Evolutionary conservation across 2,888 invertebrate species (phyloP).

Genomic region (Augochlorella aurata): DNA sequence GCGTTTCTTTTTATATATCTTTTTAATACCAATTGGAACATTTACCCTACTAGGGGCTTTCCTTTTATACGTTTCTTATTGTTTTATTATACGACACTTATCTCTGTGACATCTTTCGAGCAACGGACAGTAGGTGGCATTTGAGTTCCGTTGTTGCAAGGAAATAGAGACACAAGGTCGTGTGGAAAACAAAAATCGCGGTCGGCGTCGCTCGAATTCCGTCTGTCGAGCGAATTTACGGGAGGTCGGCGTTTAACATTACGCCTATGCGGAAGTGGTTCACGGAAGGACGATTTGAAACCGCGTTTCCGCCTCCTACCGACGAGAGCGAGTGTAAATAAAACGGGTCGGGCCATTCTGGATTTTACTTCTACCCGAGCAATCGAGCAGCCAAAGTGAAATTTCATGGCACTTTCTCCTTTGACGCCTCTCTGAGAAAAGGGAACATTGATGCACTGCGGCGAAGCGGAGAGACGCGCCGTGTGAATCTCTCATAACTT

Average conservation of each 20-base stretch:
- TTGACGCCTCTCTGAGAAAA: conserved; percentile 4
- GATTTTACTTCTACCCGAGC: conserved; percentile 13
- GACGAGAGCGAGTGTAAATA: conserved; percentile 1
- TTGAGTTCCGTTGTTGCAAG: not conserved
- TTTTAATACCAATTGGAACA: too few relatives aligned
- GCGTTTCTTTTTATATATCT: too few relatives aligned
- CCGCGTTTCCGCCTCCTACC: conserved; percentile 5
- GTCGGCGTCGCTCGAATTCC: not conserved
- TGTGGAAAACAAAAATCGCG: conserved; percentile 10
- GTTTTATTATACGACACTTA: too few relatives aligned
- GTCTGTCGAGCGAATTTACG: conserved; percentile 17
- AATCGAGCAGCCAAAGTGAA: conserved; percentile 15
- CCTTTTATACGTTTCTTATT: too few relatives aligned
- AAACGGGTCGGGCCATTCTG: conserved; percentile 2
- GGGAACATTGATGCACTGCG: not conserved
- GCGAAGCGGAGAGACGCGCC: not conserved
- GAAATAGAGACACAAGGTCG: not conserved
- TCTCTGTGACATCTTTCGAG: too few relatives aligned
- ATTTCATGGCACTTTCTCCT: conserved; percentile 20
- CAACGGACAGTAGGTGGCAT: too few relatives aligned
- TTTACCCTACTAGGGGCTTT: too few relatives aligned
- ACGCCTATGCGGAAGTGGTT: conserved; percentile 18
- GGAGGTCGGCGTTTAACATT: conserved; percentile 2
- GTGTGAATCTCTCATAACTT: not conserved
- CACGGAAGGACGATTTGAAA: conserved; percentile 10